These are phyloP conservation scores for Periophthalmus magnuspinnatus DNA, from an alignment of 2,797 vertebrate species.

Conservation along the genomic window DNA sequence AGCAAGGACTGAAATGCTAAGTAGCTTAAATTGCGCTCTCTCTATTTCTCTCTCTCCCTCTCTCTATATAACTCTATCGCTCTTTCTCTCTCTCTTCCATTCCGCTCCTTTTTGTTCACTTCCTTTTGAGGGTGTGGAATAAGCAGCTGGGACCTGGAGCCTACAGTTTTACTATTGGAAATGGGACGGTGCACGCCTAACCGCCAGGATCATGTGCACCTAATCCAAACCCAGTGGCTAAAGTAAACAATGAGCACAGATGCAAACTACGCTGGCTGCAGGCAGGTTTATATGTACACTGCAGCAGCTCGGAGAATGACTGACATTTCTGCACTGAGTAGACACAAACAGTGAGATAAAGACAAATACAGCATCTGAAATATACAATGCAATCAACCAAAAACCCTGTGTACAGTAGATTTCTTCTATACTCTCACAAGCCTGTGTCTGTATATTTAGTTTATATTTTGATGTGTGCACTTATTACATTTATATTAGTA, in stretches of 20 bases:
- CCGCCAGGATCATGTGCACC: slow-evolving; percentile 63
- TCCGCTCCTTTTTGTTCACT: slow-evolving; percentile 1
- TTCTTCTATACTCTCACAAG: no score
- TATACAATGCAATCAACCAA: no score
- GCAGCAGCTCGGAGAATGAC: slow-evolving; percentile 25
- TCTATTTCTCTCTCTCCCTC: not conserved
- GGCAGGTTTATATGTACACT: slow-evolving; percentile 34
- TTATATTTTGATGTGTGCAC: no score
- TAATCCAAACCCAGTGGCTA: slow-evolving; percentile 71
- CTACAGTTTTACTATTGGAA: slow-evolving; percentile 55
- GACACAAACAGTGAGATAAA: slow-evolving; percentile 32
- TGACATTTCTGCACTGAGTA: slow-evolving; percentile 32
- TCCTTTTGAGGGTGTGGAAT: slow-evolving; percentile 27
- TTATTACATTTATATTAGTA: no score
- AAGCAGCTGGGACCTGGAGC: slow-evolving; percentile 54
- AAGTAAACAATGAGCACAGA: slow-evolving; percentile 63
- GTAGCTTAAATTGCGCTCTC: slow-evolving; percentile 64
- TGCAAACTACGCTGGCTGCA: slow-evolving; percentile 51
- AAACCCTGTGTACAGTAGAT: no score
- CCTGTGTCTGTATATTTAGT: no score
- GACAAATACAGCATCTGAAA: slow-evolving; percentile 10
- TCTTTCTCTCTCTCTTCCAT: no score
- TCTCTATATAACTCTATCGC: no score
- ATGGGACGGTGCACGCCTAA: slow-evolving; percentile 44
- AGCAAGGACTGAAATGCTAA: slow-evolving; percentile 58